These are phyloP conservation scores for Cryptophagus acutangulus DNA, from an alignment of 2,888 invertebrate species.

Conservation along the genomic window DNA sequence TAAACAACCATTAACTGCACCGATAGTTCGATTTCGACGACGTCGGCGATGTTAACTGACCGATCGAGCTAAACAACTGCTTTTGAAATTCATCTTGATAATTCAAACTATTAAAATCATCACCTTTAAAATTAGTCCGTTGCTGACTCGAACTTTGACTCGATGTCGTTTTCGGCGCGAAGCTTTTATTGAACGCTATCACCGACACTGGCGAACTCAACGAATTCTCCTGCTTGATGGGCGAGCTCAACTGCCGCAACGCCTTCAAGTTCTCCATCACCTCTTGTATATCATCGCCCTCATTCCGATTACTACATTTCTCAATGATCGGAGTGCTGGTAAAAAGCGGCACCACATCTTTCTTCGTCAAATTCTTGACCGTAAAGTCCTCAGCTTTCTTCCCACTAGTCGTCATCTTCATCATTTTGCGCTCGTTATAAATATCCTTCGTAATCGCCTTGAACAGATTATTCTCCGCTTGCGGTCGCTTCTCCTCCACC, in stretches of 20 bases:
- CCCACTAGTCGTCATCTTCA: too few relatives aligned
- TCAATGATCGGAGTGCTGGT: too few relatives aligned
- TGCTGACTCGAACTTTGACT: constrained; percentile 13
- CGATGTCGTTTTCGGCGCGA: constrained; percentile 29
- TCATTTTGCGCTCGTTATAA: too few relatives aligned
- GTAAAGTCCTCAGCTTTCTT: too few relatives aligned
- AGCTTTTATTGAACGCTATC: constrained; percentile 43
- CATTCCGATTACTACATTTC: too few relatives aligned
- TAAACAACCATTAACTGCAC: constrained; percentile 37
- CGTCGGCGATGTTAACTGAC: constrained; percentile 17
- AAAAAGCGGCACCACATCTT: too few relatives aligned
- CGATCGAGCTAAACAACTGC: constrained; percentile 31
- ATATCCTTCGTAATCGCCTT: too few relatives aligned
- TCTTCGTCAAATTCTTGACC: too few relatives aligned
- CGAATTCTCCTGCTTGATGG: constrained; percentile 36
- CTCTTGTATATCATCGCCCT: constrained; percentile 47
- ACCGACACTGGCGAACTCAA: constrained; percentile 44
- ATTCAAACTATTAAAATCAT: constrained; percentile 22
- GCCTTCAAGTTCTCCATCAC: constrained; percentile 50
- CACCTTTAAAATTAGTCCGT: constrained; percentile 18
- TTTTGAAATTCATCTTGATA: constrained; percentile 47
- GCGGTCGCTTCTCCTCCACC: neutral
- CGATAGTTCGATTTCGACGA: constrained; percentile 38
- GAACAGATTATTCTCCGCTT: too few relatives aligned
- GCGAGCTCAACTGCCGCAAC: constrained; percentile 46